Conservation (phyloP, 2,113 vertebrate genomes). For the Myrmecophaga tridactyla region DNA sequence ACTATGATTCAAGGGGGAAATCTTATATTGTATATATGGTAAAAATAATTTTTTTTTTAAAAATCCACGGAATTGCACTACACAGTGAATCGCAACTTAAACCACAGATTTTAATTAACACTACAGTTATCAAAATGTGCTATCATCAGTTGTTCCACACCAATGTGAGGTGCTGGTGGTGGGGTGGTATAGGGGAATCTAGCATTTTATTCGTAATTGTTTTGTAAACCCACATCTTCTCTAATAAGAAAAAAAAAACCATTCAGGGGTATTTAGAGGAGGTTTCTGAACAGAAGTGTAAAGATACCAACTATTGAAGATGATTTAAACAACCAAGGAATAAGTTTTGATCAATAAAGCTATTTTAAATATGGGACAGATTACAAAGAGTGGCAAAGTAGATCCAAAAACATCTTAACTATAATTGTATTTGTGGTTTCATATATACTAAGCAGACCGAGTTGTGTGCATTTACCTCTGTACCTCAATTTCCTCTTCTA, state of each 20-base stretch:
- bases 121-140: too few relatives aligned
- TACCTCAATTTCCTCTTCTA: background rate
- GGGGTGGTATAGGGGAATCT: too few relatives aligned
- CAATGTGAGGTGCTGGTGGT: too few relatives aligned
- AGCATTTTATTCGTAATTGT: too few relatives aligned
- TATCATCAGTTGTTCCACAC: too few relatives aligned
- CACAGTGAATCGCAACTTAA: too few relatives aligned
- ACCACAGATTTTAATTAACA: too few relatives aligned
- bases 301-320: background rate
- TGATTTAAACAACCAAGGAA: background rate
- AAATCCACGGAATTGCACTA: too few relatives aligned
- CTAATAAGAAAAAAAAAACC: background rate
- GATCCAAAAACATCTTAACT: background rate
- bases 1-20: too few relatives aligned
- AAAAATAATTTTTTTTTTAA: too few relatives aligned
- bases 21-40: too few relatives aligned
- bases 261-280: background rate
- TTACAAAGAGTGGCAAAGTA: background rate
- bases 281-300: background rate
- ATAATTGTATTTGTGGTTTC: background rate
- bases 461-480: background rate
- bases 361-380: background rate
- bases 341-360: background rate
- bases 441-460: background rate
- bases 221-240: too few relatives aligned